These are phyloP conservation scores for Pseudococcus longispinus DNA, from an alignment of 2,888 invertebrate species.

Conservation along the genomic window DNA sequence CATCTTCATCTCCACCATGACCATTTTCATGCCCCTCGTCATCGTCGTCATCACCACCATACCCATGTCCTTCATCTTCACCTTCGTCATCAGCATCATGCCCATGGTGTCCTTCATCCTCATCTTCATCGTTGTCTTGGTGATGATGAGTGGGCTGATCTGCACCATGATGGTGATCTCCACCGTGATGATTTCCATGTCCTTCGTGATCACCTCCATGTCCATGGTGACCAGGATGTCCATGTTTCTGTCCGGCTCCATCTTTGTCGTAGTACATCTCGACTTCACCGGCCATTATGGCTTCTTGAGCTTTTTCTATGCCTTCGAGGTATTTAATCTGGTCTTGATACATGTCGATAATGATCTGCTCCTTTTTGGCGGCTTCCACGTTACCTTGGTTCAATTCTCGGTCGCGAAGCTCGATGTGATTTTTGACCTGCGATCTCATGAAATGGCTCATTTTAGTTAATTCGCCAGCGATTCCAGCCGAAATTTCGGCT, in stretches of 20 bases:
- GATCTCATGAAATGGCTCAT: background rate
- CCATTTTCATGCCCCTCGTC: background rate
- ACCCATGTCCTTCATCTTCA: background rate
- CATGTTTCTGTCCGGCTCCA: background rate
- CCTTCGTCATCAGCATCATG: background rate
- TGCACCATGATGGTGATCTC: background rate
- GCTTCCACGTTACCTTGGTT: background rate
- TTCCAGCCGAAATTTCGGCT: background rate
- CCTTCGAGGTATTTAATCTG: background rate
- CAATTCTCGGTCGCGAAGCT: background rate
- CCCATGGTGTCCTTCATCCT: background rate
- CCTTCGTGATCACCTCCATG: background rate
- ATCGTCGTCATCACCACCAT: background rate
- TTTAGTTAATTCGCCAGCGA: background rate
- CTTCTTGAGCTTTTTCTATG: background rate
- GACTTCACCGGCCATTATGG: background rate
- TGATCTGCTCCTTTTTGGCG: background rate
- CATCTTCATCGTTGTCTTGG: background rate
- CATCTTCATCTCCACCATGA: background rate
- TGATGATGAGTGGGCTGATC: background rate
- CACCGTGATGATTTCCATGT: background rate
- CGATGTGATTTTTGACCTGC: background rate
- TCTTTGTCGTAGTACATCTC: background rate
- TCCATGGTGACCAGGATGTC: background rate
- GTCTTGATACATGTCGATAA: background rate